A percentile compares a stretch with the other conserved stretches of the same genome.
Conservation (phyloP, 2,888 invertebrate genomes). For the Eilema sororculum region DNA sequence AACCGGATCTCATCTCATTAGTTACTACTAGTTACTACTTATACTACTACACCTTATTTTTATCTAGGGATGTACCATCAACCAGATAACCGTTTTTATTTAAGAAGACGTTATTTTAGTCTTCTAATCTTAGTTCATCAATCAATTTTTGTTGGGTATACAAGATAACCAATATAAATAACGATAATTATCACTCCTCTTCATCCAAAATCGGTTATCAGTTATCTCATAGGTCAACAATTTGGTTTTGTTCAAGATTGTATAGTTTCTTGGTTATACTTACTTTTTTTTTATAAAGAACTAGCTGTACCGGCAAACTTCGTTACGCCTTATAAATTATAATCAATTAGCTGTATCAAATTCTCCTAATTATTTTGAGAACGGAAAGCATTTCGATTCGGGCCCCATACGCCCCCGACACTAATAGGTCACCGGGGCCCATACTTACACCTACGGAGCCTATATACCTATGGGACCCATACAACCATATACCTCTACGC, state of each 20-base stretch:
- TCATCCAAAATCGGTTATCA: not conserved
- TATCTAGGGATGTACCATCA: not conserved
- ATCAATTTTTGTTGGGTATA: not conserved
- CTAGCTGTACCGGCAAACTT: too few relatives aligned
- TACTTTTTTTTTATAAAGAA: not conserved
- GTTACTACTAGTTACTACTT: too few relatives aligned
- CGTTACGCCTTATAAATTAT: too few relatives aligned
- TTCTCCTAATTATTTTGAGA: too few relatives aligned
- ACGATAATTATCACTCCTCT: not conserved
- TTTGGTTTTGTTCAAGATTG: not conserved
- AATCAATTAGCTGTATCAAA: too few relatives aligned
- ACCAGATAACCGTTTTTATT: not conserved
- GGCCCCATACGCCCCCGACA: too few relatives aligned
- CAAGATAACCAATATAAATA: not conserved
- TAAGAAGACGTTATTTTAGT: not conserved
- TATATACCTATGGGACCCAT: too few relatives aligned
- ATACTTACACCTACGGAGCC: too few relatives aligned
- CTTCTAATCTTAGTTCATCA: not conserved
- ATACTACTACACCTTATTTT: not conserved
- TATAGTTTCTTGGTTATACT: not conserved
- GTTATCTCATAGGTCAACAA: not conserved
- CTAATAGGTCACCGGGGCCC: too few relatives aligned
- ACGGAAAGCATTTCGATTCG: too few relatives aligned
- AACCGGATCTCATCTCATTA: too few relatives aligned
- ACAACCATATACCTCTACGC: too few relatives aligned